These are phyloP conservation scores for Micoletzkya japonica DNA, from an alignment of 2,888 invertebrate species.

Conservation along the genomic window DNA sequence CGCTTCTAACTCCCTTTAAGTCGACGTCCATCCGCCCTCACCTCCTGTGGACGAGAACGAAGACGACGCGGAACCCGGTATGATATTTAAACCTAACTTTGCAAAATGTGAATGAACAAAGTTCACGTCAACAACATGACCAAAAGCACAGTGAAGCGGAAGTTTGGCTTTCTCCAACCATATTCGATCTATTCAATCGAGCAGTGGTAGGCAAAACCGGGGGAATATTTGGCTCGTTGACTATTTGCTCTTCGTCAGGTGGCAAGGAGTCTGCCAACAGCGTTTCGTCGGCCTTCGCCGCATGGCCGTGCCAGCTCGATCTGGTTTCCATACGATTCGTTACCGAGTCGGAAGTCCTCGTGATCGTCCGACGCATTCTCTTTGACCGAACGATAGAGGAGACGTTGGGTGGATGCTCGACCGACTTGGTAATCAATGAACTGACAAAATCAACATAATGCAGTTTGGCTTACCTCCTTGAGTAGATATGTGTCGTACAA, in stretches of 20 bases:
- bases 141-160: too few species aligned
- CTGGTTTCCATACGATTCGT: slow-evolving; percentile 11
- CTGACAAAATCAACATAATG: neutral
- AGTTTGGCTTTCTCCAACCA: neutral
- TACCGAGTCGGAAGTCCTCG: slow-evolving; percentile 4
- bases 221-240: neutral
- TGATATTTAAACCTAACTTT: too few species aligned
- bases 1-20: neutral
- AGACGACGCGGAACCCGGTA: neutral
- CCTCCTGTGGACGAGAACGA: neutral
- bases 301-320: slow-evolving; percentile 11
- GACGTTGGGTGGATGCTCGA: neutral
- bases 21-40: slow-evolving; percentile 18
- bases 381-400: slow-evolving; percentile 11
- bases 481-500: neutral
- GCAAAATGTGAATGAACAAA: too few species aligned
- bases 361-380: slow-evolving; percentile 4
- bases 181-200: neutral
- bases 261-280: too few species aligned
- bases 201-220: too few species aligned
- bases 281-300: neutral
- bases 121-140: too few species aligned
- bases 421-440: neutral
- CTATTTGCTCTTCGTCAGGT: neutral
- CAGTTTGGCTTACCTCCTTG: neutral